phyloP scores from a whole-genome alignment of 1,140 invertebrate species.

The Habropoda laboriosa region DNA sequence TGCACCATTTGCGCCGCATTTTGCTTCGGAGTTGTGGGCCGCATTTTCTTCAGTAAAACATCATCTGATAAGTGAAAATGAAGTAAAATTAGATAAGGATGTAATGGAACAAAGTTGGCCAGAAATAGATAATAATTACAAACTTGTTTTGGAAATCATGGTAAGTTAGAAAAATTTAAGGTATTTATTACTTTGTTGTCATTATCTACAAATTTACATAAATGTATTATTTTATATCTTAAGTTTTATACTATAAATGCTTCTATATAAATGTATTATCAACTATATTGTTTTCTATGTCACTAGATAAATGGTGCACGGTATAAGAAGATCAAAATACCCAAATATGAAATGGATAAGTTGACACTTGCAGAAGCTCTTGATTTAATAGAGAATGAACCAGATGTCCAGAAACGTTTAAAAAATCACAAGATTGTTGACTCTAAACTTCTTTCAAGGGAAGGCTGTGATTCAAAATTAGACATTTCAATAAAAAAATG shows the following conservation, averaged over 20 bases:
- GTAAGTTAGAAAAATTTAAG: constrained; percentile 76
- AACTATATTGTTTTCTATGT: constrained; percentile 12
- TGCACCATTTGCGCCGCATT: constrained; percentile 93
- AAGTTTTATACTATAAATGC: neutral
- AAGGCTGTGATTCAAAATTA: constrained; percentile 66
- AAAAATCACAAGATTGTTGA: constrained; percentile 54
- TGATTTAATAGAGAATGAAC: constrained; percentile 80
- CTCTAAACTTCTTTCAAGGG: constrained; percentile 57
- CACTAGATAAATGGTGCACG: constrained; percentile 83
- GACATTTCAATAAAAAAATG: constrained; percentile 59
- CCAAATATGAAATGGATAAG: constrained; percentile 80
- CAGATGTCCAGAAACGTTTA: constrained; percentile 56
- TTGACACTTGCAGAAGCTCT: constrained; percentile 83
- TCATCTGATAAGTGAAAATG: constrained; percentile 77
- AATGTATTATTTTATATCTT: neutral
- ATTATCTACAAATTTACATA: neutral
- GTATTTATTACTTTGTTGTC: neutral
- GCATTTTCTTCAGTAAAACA: constrained; percentile 86
- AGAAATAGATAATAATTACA: constrained; percentile 87
- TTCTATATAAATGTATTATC: constrained; percentile 42
- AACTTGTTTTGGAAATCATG: constrained; percentile 85
- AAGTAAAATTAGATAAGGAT: constrained; percentile 85
- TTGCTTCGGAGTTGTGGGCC: constrained; percentile 94
- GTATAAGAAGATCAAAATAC: constrained; percentile 81
- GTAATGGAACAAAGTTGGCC: constrained; percentile 92